Percentiles rank a stretch among this genome's conserved stretches.
Conservation (phyloP, 2,113 vertebrate genomes). For the Protobothrops flavoviridis region DNA sequence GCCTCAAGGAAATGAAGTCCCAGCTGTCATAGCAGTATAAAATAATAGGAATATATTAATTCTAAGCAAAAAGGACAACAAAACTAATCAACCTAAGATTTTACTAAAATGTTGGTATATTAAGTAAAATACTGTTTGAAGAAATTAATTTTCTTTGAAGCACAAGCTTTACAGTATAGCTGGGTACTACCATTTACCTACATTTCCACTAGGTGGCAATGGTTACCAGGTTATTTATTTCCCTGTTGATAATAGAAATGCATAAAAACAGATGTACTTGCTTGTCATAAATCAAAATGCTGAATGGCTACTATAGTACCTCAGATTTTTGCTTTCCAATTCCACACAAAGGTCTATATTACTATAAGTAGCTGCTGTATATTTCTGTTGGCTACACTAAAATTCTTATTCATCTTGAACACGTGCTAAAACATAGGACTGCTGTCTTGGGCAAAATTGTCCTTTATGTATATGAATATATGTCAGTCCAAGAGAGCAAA, state of each 20-base stretch:
- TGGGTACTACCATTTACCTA: not conserved
- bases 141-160: not conserved
- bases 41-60: not conserved
- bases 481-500: not conserved
- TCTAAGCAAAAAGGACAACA: not conserved
- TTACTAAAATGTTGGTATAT: not conserved
- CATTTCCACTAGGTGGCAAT: conserved; percentile 20
- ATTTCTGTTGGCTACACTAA: not conserved
- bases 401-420: not conserved
- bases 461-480: not conserved
- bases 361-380: not conserved
- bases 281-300: not conserved
- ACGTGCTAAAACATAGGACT: not conserved
- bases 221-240: not conserved
- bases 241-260: not conserved
- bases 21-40: not conserved
- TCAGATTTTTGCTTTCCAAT: not conserved
- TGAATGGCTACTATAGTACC: not conserved
- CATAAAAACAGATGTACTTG: not conserved
- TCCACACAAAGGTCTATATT: not conserved
- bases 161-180: not conserved
- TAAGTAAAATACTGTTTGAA: not conserved
- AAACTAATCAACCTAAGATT: not conserved
- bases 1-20: not conserved
- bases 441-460: not conserved